Evolutionary conservation across 2,888 invertebrate genomes (phyloP), one percentile per base, ranked within the genome.

Genomic region (Pristionchus entomophagus): DNA sequence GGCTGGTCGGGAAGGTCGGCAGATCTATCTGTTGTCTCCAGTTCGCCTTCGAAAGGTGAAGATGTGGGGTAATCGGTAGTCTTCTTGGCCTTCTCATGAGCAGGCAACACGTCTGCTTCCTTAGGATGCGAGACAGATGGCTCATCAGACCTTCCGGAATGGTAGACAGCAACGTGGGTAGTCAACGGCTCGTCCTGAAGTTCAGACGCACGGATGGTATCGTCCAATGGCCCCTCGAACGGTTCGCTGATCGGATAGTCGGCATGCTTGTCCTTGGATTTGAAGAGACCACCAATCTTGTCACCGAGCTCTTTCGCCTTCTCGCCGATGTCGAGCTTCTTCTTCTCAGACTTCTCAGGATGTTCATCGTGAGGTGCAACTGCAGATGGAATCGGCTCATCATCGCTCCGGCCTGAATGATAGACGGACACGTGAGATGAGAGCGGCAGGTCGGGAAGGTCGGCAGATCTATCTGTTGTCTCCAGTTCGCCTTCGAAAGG

Each of bases 271-370:
- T 78, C 51, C 49, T 78, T 51, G 8, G 49, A 6, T 45, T 78
- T 78, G 78, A 78, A 78, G n/a, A 78, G 45, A n/a, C 78, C n/a
- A 19, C 78, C 78, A 6, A 78, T n/a, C 32, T 78, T 78, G 78
- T 78, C 78, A 17, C 49, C 49, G 69, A 69, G 32, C 32, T 59
- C 26, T 22, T 59, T 59, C 6, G 59, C 35, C 35, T 35, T 29
- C 17, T 69, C 69, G 5, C 26, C 26, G 59, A 59, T 22, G 29
- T 59, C 59, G 59, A 59, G 59, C 59, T 59, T 59, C 59, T 59
- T 59, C 35, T 29, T 69, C 29, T 69, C 69, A n/a, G n/a, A n/a
- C n/a, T n/a, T n/a, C n/a, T n/a, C n/a, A 12, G 69, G 69, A 6
- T 35, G 22, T 6, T 35, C 35, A 6, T 35, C 59, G 59, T 69